Evolutionary conservation across 2,113 vertebrate species (phyloP), one percentile per base, ranked within the genome.

Genomic region (Zosterops borbonicus): DNA sequence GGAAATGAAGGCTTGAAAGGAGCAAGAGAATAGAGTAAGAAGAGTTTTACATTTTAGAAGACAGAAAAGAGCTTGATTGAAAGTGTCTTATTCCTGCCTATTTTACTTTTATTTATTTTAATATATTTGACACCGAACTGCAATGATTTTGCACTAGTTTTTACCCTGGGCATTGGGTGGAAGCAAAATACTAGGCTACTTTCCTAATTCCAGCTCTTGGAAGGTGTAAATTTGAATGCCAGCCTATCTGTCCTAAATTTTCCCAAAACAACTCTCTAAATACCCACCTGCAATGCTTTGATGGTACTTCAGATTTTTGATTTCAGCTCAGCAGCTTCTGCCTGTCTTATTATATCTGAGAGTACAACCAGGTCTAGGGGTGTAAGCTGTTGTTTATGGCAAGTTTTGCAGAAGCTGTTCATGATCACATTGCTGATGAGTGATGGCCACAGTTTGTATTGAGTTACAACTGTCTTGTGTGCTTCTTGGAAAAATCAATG

Each of bases 381-480:
- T 55, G 41, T 52, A 37, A 74, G 15, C n/a, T 67, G 13, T 13
- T 73, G 20, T 58, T 94, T 27, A 21, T 46, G 19, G 23, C 69
- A 62, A 9, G 31, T 63, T 78, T 69, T 70, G 39, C 67, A 59
- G 74, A 62, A 87, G 42, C 53, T 88, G 6, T 42, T 90, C 7
- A 14, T 19, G 25, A 35, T 63, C 56, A 18, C 18, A 29, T 25
- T 6, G 20, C 18, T 50, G 33, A 17, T 71, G 27, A n/a, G 5
- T 55, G 23, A 29, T 55, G 70, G 67, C 19, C 50, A 56, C 18
- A 60, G 35, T 25, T 22, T 69, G 35, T 9, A 21, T 22, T 55
- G 14, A 35, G n/a, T 4, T 25, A 12, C 2, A 2, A 42, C 31
- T 80, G 14, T 28, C n/a, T 79, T 53, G 33, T 0, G 7, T 11